Percentiles rank a stretch among this genome's conserved stretches.
Conservation (phyloP, 2,888 invertebrate species). For the Eulithis prunata region DNA sequence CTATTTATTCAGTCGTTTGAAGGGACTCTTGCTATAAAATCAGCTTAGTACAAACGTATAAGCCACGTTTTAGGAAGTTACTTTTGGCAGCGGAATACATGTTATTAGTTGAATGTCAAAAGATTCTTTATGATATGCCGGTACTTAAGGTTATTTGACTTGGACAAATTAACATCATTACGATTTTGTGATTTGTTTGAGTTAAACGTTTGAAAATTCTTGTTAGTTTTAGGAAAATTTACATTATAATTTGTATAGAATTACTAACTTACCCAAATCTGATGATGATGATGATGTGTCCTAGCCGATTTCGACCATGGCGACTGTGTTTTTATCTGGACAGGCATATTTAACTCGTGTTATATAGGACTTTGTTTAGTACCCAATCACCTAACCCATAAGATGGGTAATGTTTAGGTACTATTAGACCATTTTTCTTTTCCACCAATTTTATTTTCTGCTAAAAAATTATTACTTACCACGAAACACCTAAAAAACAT, state of each 20-base stretch:
- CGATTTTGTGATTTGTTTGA: slow-evolving; percentile 29
- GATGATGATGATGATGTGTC: too few relatives aligned
- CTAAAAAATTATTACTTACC: too few relatives aligned
- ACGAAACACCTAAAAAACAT: too few relatives aligned
- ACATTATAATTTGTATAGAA: not conserved
- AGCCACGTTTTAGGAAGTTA: not conserved
- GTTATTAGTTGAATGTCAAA: slow-evolving; percentile 1
- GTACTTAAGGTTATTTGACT: slow-evolving; percentile 27
- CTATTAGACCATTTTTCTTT: too few relatives aligned
- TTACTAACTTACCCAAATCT: not conserved
- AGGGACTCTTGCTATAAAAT: slow-evolving; percentile 40
- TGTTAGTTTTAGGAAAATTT: slow-evolving; percentile 4
- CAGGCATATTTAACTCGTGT: too few relatives aligned
- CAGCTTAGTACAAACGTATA: slow-evolving; percentile 27
- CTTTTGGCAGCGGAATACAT: not conserved
- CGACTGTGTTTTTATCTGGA: too few relatives aligned
- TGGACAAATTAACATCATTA: too few relatives aligned
- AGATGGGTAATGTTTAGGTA: too few relatives aligned
- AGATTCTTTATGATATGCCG: not conserved
- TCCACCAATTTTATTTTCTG: too few relatives aligned
- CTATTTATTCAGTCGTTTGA: slow-evolving; percentile 42
- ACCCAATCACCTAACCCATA: too few relatives aligned
- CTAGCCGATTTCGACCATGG: too few relatives aligned
- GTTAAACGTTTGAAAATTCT: slow-evolving; percentile 18
- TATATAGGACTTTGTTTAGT: too few relatives aligned